Evolutionary conservation across 2,113 vertebrate species (phyloP).

Genomic region (human (Homo sapiens)): DNA sequence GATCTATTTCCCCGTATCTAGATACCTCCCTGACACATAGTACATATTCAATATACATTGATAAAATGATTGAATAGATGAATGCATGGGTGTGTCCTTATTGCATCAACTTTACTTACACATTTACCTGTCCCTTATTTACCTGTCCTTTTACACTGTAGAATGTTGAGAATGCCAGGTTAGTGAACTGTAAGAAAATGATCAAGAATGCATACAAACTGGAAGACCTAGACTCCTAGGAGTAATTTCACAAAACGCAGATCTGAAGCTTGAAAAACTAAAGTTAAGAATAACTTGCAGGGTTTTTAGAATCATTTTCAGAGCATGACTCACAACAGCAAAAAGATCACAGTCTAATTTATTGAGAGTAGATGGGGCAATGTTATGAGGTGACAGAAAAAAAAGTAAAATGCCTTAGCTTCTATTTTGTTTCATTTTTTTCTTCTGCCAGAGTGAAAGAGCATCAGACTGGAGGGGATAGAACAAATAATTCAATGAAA

Average conservation of each 20-base stretch:
- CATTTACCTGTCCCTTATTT: not conserved
- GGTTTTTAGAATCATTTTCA: slow-evolving; percentile 38
- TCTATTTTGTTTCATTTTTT: slow-evolving; percentile 43
- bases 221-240: not conserved
- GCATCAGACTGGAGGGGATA: slow-evolving; percentile 27
- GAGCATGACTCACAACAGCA: not conserved
- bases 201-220: not conserved
- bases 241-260: slow-evolving; percentile 26
- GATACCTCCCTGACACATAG: not conserved
- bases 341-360: slow-evolving; percentile 55
- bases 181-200: slow-evolving; percentile 37
- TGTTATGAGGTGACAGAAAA: slow-evolving; percentile 33
- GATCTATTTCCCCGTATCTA: not conserved
- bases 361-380: not conserved
- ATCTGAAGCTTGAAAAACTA: slow-evolving; percentile 13
- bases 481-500: slow-evolving; percentile 40
- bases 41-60: not conserved
- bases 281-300: not conserved
- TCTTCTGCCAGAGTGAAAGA: slow-evolving; percentile 45
- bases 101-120: not conserved
- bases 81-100: not conserved
- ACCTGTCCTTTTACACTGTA: not conserved
- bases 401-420: slow-evolving; percentile 38
- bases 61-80: not conserved
- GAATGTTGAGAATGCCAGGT: not conserved